Percentiles rank a stretch among this genome's conserved stretches.
Evolutionary conservation across 2,797 vertebrate species (phyloP).

Genomic region (Oophaga sylvatica): DNA sequence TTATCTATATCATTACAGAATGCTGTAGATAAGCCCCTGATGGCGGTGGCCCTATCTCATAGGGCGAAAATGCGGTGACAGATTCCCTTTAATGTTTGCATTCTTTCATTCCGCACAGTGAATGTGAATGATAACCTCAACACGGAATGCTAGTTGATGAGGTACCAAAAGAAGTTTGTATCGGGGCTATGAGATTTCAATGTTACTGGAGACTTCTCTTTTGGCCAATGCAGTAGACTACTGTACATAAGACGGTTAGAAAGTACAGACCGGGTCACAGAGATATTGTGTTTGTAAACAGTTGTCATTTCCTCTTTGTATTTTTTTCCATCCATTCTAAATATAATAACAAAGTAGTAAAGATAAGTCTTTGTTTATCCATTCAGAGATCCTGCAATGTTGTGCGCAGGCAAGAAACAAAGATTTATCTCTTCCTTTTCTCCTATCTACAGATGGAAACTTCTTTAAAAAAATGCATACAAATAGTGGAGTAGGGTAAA

Average conservation of each 20-base stretch:
- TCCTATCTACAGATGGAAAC: neutral
- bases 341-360: slow-evolving; percentile 32
- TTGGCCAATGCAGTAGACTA: neutral
- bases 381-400: neutral
- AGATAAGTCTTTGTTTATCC: slow-evolving; percentile 29
- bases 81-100: neutral
- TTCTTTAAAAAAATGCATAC: neutral
- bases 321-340: slow-evolving; percentile 23
- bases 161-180: neutral
- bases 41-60: no score
- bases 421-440: neutral
- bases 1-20: no score
- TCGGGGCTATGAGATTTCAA: neutral
- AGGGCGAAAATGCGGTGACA: no score
- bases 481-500: neutral
- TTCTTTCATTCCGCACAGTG: neutral
- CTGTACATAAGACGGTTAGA: no score
- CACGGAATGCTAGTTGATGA: neutral
- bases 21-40: no score
- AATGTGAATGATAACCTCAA: neutral
- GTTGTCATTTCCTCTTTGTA: slow-evolving; percentile 34
- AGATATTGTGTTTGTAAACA: slow-evolving; percentile 12
- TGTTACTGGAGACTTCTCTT: neutral
- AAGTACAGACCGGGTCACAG: neutral
- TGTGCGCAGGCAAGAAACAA: neutral